These are phyloP conservation scores for Coleophora flavipennella DNA, from an alignment of 2,888 invertebrate species.

Conservation along the genomic window DNA sequence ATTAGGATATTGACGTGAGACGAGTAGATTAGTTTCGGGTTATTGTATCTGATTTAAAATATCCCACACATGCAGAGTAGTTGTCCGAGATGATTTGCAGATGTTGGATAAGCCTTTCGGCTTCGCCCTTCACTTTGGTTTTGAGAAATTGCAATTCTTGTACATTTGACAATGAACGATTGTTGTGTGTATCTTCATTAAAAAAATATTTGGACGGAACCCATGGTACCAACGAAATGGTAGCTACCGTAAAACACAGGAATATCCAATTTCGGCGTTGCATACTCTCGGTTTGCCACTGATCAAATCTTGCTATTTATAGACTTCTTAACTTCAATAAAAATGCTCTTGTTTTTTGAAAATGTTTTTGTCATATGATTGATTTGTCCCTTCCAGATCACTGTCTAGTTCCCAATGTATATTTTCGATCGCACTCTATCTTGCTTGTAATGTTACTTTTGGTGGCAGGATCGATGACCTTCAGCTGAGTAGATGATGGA, in stretches of 20 bases:
- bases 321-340: slow-evolving; percentile 6
- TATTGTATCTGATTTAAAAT: slow-evolving; percentile 10
- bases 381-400: slow-evolving; percentile 3
- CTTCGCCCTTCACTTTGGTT: slow-evolving; percentile 11
- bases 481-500: too few species aligned
- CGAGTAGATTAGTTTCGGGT: slow-evolving; percentile 1
- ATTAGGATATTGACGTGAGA: slow-evolving; percentile 9
- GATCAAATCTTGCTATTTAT: slow-evolving; percentile 11
- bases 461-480: too few species aligned
- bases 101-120: slow-evolving; percentile 14
- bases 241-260: slow-evolving; percentile 9
- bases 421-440: slow-evolving; percentile 9
- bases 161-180: slow-evolving; percentile 7
- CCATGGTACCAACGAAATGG: too few species aligned
- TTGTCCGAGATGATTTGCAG: slow-evolving; percentile 10
- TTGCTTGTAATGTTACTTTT: slow-evolving; percentile 4
- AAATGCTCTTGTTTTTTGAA: background rate
- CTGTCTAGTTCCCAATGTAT: slow-evolving; percentile 10
- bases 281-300: slow-evolving; percentile 2
- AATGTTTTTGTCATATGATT: background rate
- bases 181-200: slow-evolving; percentile 10
- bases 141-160: slow-evolving; percentile 11
- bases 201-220: slow-evolving; percentile 10
- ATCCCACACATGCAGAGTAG: slow-evolving; percentile 10
- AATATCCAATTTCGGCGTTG: slow-evolving; percentile 10